Evolutionary conservation across 2,888 invertebrate genomes (phyloP).

Genomic region (Eulithis testata): DNA sequence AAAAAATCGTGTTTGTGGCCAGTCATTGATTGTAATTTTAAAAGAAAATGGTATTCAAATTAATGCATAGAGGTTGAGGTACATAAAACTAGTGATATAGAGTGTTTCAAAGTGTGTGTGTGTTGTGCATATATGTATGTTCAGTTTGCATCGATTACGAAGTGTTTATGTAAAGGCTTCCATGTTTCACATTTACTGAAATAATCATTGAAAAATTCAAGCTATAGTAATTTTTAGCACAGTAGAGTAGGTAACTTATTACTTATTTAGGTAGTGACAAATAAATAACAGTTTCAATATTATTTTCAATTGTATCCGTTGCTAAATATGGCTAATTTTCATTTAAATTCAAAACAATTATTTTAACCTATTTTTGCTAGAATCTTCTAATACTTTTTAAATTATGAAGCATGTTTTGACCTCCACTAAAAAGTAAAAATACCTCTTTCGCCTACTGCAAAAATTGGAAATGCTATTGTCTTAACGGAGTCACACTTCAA

Average conservation of each 20-base stretch:
- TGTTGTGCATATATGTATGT: slow-evolving; percentile 7
- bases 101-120: background rate
- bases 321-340: no score
- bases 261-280: no score
- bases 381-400: no score
- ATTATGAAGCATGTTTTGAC: background rate
- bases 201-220: no score
- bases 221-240: no score
- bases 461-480: slow-evolving; percentile 17
- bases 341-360: background rate
- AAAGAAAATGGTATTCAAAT: slow-evolving; percentile 5
- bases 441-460: background rate
- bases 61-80: background rate
- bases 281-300: no score
- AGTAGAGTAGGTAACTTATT: no score
- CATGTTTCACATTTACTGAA: background rate
- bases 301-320: no score
- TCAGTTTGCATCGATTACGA: slow-evolving; percentile 24
- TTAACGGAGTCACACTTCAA: slow-evolving; percentile 22
- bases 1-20: background rate
- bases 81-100: slow-evolving; percentile 1
- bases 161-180: slow-evolving; percentile 18
- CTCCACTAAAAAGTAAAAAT: background rate
- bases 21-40: slow-evolving; percentile 7
- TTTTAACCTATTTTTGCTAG: background rate